Conservation (phyloP, 2,888 invertebrate species). For the Chelonus formosanus region DNA sequence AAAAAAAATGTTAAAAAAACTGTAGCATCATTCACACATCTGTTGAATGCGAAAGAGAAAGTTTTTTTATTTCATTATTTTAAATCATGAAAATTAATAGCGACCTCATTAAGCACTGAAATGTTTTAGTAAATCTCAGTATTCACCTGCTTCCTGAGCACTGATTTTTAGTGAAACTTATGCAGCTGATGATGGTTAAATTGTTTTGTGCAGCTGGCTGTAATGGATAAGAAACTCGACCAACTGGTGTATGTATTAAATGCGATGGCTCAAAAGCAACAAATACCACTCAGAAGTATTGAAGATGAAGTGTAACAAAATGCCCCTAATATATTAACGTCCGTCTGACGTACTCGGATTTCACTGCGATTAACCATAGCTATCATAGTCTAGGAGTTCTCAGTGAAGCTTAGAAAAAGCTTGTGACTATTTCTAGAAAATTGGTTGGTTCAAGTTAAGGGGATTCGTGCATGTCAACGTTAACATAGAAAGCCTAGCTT, state of each 20-base stretch:
- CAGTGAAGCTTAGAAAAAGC: too few species aligned
- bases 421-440: too few species aligned
- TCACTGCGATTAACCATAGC: too few species aligned
- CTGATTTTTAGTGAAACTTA: constrained; percentile 1
- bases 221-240: constrained; percentile 68
- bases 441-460: too few species aligned
- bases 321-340: constrained; percentile 30
- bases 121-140: constrained; percentile 9
- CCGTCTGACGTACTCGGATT: too few species aligned
- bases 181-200: constrained; percentile 15
- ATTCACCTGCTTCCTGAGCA: constrained; percentile 14
- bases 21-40: not conserved
- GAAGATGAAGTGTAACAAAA: constrained; percentile 67
- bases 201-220: constrained; percentile 63
- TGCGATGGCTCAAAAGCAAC: constrained; percentile 69
- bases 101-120: not conserved
- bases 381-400: too few species aligned
- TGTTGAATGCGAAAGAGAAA: constrained; percentile 8
- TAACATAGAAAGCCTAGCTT: too few species aligned
- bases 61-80: constrained; percentile 1
- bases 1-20: constrained; percentile 56
- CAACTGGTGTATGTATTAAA: constrained; percentile 68
- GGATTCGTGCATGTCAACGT: too few species aligned
- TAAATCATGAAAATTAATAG: not conserved
- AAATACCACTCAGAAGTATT: constrained; percentile 66